Evolutionary conservation across 2,797 vertebrate genomes (phyloP).

Genomic region (Microchirus variegatus): DNA sequence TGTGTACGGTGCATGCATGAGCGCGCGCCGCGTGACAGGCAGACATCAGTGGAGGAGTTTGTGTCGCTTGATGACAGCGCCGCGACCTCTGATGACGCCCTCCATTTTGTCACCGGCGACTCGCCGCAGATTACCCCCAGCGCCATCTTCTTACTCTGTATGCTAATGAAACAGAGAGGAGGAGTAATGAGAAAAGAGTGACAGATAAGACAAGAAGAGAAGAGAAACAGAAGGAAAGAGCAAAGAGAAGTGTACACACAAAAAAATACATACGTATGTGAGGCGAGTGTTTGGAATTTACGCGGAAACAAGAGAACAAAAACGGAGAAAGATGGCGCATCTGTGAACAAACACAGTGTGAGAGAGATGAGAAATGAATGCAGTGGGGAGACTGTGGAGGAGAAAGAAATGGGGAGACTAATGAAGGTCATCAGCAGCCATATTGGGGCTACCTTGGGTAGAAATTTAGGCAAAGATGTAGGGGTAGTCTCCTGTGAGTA

Average conservation of each 20-base stretch:
- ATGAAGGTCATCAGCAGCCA: conserved; percentile 74
- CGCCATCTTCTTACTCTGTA: conserved; percentile 83
- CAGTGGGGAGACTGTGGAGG: conserved; percentile 28
- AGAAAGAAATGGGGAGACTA: conserved; percentile 51
- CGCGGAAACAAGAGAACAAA: conserved; percentile 21
- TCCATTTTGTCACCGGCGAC: conserved; percentile 80
- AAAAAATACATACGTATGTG: conserved; percentile 1
- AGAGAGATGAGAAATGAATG: conserved; percentile 51
- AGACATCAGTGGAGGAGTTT: conserved; percentile 67
- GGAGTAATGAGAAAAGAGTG: conserved; percentile 72
- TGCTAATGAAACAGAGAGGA: conserved; percentile 77
- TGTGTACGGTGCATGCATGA: conserved; percentile 13
- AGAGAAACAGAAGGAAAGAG: conserved; percentile 21
- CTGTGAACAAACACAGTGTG: conserved; percentile 29
- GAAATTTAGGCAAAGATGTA: conserved; percentile 60
- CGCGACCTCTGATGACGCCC: conserved; percentile 78
- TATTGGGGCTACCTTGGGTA: conserved; percentile 65
- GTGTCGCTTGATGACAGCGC: conserved; percentile 67
- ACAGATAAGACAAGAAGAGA: conserved; percentile 38
- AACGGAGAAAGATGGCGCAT: conserved; percentile 23
- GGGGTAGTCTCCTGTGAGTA: conserved; percentile 39
- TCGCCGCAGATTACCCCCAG: conserved; percentile 72
- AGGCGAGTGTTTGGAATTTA: conserved; percentile 34
- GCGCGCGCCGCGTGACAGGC: conserved; percentile 59
- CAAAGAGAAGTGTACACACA: conserved; percentile 33